Conservation (phyloP, 2,888 invertebrate genomes). For the Coleophora flavipennella region DNA sequence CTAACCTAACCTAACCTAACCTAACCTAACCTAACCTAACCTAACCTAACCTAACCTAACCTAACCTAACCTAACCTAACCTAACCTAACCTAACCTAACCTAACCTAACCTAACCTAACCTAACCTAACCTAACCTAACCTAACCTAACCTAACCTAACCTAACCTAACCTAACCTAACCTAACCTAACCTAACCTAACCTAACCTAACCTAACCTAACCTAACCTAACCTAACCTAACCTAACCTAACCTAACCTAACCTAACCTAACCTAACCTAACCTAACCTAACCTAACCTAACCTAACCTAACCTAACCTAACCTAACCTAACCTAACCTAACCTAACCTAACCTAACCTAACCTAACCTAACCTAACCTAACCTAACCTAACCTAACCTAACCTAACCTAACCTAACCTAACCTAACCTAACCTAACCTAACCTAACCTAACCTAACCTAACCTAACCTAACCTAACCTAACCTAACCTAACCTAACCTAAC, state of each 20-base stretch:
- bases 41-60: conserved; percentile 13
- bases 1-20: conserved; percentile 10
- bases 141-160: conserved; percentile 7
- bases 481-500: conserved; percentile 10
- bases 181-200: conserved; percentile 11
- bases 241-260: conserved; percentile 9
- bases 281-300: conserved; percentile 14
- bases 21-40: conserved; percentile 13
- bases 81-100: conserved; percentile 5
- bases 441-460: conserved; percentile 5
- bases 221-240: conserved; percentile 10
- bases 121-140: conserved; percentile 6
- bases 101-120: conserved; percentile 8
- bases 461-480: conserved; percentile 4
- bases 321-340: conserved; percentile 7
- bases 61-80: conserved; percentile 8
- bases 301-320: conserved; percentile 11
- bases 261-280: conserved; percentile 11
- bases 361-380: conserved; percentile 6
- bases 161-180: conserved; percentile 10
- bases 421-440: conserved; percentile 4
- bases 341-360: conserved; percentile 11
- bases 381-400: conserved; percentile 7
- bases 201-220: conserved; percentile 11
- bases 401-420: conserved; percentile 7